Evolutionary conservation across 2,797 vertebrate genomes (phyloP).

Genomic region (Ptychobarbus kaznakovi): DNA sequence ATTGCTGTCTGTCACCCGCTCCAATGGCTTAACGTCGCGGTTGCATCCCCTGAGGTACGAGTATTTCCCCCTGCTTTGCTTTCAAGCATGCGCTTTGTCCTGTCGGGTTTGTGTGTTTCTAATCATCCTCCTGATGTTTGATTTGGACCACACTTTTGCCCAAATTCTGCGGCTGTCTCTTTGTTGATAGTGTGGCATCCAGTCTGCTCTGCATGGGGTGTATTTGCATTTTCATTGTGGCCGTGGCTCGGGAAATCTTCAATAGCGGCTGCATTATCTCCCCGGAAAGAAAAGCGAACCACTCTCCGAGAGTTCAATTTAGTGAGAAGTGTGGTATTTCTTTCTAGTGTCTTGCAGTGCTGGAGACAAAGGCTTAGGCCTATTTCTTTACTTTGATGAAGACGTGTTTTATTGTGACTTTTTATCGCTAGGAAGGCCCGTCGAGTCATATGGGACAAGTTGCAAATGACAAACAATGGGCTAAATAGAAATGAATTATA

Average conservation of each 20-base stretch:
- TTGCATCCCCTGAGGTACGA: constrained; percentile 34
- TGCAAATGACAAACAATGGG: constrained; percentile 27
- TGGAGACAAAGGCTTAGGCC: constrained; percentile 64
- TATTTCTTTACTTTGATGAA: constrained; percentile 64
- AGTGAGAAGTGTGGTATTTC: constrained; percentile 9
- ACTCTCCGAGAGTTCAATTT: constrained; percentile 52
- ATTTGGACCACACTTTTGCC: constrained; percentile 71
- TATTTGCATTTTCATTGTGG: constrained; percentile 78
- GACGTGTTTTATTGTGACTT: constrained; percentile 49
- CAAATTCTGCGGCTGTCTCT: constrained; percentile 70
- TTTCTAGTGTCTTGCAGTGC: constrained; percentile 11
- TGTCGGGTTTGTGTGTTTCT: constrained; percentile 67
- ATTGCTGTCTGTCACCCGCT: constrained; percentile 48
- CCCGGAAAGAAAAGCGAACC: constrained; percentile 65
- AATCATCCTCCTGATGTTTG: constrained; percentile 72
- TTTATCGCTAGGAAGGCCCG: constrained; percentile 52
- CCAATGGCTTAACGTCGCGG: constrained; percentile 36
- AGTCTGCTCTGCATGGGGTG: constrained; percentile 70
- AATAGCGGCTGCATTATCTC: constrained; percentile 74
- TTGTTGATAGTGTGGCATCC: constrained; percentile 77
- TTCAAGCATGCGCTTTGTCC: constrained; percentile 59
- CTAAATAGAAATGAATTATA: constrained; percentile 42
- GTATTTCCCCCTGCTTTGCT: constrained; percentile 6
- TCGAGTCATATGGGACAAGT: constrained; percentile 27
- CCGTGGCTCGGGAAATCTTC: constrained; percentile 73